Evolutionary conservation across 2,797 vertebrate species (phyloP).

Genomic region (Sphenopsis melanotis): DNA sequence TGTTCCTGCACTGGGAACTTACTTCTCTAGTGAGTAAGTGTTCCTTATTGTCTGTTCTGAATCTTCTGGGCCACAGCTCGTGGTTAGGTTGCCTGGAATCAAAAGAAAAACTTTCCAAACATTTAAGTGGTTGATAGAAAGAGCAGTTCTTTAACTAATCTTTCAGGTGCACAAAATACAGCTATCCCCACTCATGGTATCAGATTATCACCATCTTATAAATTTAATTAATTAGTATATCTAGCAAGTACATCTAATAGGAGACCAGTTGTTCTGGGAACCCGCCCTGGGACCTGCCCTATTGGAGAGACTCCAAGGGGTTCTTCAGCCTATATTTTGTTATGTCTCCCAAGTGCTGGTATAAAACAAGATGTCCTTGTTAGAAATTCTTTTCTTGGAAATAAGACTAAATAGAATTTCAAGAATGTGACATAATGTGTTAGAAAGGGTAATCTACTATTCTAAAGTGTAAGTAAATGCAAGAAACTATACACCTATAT

Average conservation of each 20-base stretch:
- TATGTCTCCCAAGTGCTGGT: not conserved
- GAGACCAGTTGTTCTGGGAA: not conserved
- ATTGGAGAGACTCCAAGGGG: not conserved
- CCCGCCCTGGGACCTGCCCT: not conserved
- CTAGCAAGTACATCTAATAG: not conserved
- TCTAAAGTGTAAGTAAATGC: not conserved
- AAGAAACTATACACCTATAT: not conserved
- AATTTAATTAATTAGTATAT: not conserved
- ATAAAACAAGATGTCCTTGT: not conserved
- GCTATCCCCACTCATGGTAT: rapidly evolving
- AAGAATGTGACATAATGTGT: not conserved
- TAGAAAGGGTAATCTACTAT: not conserved
- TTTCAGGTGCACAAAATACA: not conserved
- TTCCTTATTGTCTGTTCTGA: not conserved
- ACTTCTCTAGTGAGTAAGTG: not conserved
- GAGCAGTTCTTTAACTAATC: not conserved
- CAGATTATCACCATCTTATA: not conserved
- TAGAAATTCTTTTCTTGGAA: not conserved
- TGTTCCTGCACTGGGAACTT: not conserved
- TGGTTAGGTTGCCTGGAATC: not conserved
- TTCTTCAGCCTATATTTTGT: not conserved
- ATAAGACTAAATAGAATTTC: not conserved
- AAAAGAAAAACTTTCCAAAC: not conserved
- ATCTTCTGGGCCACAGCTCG: not conserved
- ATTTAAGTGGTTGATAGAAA: not conserved